Evolutionary conservation across 2,113 vertebrate species (phyloP).

Genomic region (Tretioscincus oriximinensis): DNA sequence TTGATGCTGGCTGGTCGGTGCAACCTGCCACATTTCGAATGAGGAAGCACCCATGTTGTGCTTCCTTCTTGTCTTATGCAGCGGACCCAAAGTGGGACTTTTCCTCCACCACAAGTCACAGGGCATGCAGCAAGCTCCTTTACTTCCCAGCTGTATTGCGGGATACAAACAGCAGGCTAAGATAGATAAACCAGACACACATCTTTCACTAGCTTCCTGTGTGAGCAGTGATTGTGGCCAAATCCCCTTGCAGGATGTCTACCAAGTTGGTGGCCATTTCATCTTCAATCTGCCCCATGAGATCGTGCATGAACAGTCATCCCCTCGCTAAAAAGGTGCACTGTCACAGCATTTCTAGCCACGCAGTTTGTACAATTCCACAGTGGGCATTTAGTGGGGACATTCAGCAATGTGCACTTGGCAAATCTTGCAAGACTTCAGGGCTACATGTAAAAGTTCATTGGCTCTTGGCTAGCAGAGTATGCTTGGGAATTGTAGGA

Average conservation of each 20-base stretch:
- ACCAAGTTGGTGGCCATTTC: no score
- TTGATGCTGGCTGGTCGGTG: conserved; percentile 53
- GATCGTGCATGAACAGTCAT: no score
- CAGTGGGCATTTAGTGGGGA: no score
- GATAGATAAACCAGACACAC: not conserved
- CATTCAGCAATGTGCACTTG: not conserved
- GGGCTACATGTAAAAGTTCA: no score
- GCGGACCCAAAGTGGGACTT: conserved; percentile 60
- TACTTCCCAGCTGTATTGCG: conserved; percentile 71
- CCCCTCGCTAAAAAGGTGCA: no score
- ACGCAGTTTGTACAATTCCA: no score
- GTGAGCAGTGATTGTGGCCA: not conserved
- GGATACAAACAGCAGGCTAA: not conserved
- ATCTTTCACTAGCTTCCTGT: not conserved
- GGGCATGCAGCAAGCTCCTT: conserved; percentile 73
- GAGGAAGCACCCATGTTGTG: conserved; percentile 49
- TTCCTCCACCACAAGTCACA: conserved; percentile 74
- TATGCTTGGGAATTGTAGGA: no score
- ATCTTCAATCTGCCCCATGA: no score
- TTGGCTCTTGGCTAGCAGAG: no score
- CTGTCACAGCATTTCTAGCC: no score
- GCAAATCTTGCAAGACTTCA: no score
- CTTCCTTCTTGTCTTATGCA: conserved; percentile 69
- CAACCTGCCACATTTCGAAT: conserved; percentile 62
- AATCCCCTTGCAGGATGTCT: no score